phyloP scores from a whole-genome alignment of 1,140 invertebrate species.

The Ceratitis capitata region DNA sequence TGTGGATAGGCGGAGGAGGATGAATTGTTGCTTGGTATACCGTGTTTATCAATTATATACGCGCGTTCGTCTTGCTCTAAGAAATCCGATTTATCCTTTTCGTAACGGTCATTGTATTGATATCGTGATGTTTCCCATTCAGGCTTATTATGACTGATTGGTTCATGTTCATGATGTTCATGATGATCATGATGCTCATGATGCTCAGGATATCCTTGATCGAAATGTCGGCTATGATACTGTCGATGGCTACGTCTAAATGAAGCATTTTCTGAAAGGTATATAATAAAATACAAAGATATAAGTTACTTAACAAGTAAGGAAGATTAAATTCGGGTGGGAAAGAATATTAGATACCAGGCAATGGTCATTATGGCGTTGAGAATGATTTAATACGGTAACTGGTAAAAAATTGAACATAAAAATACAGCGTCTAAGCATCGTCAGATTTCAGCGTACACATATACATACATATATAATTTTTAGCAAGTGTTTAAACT shows the following conservation, averaged over 20 bases:
- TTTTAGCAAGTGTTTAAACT: no score
- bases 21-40: not conserved
- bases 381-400: no score
- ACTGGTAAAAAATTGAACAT: no score
- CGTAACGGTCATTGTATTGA: conserved; percentile 62
- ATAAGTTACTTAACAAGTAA: no score
- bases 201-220: conserved; percentile 51
- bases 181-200: conserved; percentile 51
- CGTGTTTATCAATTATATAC: conserved; percentile 46
- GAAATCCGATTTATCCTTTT: conserved; percentile 45
- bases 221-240: conserved; percentile 54
- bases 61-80: conserved; percentile 57
- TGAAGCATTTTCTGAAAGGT: conserved; percentile 58
- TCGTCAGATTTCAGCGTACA: no score
- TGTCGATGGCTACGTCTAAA: conserved; percentile 61
- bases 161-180: conserved; percentile 48
- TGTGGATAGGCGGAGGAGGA: not conserved
- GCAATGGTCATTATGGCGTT: no score
- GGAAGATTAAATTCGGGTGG: no score
- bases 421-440: no score
- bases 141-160: conserved; percentile 46
- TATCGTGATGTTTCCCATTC: conserved; percentile 53
- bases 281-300: no score
- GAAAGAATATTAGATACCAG: no score
- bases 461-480: no score